Evolutionary conservation across 2,113 vertebrate genomes (phyloP).

Genomic region (Tenebrosternarchus preto): DNA sequence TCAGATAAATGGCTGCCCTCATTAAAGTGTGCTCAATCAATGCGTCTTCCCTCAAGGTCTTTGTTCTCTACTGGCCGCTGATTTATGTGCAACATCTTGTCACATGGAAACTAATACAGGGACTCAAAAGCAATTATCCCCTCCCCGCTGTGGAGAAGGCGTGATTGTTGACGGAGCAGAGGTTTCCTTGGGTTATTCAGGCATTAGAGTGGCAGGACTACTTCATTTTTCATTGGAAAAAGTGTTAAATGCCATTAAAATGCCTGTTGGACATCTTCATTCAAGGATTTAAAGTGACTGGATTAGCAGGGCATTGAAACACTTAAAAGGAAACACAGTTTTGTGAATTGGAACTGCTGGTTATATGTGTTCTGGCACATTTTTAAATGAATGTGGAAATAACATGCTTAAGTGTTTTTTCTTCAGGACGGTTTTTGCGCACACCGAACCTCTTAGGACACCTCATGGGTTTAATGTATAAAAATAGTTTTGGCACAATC

Average conservation of each 20-base stretch:
- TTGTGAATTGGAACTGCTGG: background rate
- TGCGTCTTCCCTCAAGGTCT: constrained; percentile 20
- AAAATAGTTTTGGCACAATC: background rate
- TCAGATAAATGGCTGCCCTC: constrained; percentile 25
- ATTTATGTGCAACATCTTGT: constrained; percentile 49
- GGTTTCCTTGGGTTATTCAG: constrained; percentile 24
- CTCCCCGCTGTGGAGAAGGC: constrained; percentile 24
- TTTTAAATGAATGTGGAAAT: too few species aligned
- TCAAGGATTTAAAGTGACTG: background rate
- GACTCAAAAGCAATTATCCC: constrained; percentile 49
- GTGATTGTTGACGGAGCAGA: constrained; percentile 26
- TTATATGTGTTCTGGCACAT: too few species aligned
- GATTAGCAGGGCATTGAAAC: background rate
- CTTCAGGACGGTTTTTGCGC: background rate
- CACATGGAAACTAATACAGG: constrained; percentile 41
- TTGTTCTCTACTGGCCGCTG: constrained; percentile 27
- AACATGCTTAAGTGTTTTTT: too few species aligned
- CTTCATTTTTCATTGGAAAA: constrained; percentile 11
- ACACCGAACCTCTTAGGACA: background rate
- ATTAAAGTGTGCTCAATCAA: constrained; percentile 36
- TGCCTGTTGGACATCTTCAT: constrained; percentile 1
- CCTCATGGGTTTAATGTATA: background rate
- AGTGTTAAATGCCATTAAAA: constrained; percentile 29
- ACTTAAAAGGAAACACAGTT: background rate
- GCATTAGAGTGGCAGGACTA: background rate